Conservation (phyloP, 2,797 vertebrate genomes). For the Malurus leucopterus region DNA sequence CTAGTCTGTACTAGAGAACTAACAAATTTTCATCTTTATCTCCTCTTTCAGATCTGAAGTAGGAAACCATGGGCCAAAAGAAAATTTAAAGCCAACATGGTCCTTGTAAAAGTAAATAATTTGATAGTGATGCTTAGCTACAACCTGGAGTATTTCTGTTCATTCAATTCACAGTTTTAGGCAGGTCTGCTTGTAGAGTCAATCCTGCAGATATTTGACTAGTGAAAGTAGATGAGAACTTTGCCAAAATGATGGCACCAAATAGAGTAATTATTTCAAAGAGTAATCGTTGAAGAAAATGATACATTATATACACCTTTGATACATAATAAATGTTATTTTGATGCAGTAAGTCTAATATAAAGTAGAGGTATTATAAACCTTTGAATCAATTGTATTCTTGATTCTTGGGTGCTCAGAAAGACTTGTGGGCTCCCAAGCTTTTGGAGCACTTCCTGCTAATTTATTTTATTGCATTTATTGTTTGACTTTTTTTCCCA, state of each 20-base stretch:
- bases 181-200: not conserved
- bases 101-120: not conserved
- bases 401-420: not conserved
- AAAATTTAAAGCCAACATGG: not conserved
- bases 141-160: not conserved
- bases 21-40: not conserved
- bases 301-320: not conserved
- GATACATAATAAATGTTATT: not conserved
- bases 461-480: not conserved
- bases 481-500: not conserved
- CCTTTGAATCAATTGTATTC: not conserved
- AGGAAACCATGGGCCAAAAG: not conserved
- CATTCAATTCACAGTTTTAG: not conserved
- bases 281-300: not conserved
- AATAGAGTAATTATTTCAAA: not conserved
- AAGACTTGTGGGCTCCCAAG: not conserved
- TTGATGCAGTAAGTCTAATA: not conserved
- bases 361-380: not conserved
- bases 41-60: not conserved
- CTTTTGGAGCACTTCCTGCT: not conserved
- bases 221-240: not conserved
- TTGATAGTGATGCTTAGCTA: not conserved
- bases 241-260: not conserved
- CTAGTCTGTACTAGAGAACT: not conserved
- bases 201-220: not conserved